phyloP scores from a whole-genome alignment of 2,888 invertebrate species.

The Chorisops tibialis region DNA sequence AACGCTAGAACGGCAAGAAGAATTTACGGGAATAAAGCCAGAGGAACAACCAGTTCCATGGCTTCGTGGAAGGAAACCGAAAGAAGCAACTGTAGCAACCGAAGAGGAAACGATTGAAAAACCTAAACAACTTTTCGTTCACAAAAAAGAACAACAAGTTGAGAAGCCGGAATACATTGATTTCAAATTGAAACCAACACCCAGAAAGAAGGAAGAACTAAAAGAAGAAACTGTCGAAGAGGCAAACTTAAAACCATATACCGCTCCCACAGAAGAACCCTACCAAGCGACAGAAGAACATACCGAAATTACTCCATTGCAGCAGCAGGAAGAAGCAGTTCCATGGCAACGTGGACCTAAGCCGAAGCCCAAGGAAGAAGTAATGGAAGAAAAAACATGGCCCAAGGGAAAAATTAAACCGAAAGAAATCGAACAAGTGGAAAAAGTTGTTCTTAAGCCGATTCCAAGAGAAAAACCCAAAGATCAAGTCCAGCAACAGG shows the following conservation, averaged over 20 bases:
- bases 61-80: slow-evolving; percentile 38
- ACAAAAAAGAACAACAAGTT: slow-evolving; percentile 38
- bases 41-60: slow-evolving; percentile 38
- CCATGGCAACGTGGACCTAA: neutral
- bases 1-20: slow-evolving; percentile 34
- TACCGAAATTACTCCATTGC: neutral
- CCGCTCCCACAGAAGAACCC: neutral
- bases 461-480: slow-evolving; percentile 1
- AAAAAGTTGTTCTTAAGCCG: slow-evolving; percentile 29
- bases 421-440: slow-evolving; percentile 40
- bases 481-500: neutral
- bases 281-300: neutral
- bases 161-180: slow-evolving; percentile 36
- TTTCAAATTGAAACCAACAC: slow-evolving; percentile 36
- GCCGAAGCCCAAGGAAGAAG: neutral
- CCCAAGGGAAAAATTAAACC: slow-evolving; percentile 33
- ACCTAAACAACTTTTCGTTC: slow-evolving; percentile 32
- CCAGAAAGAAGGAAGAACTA: slow-evolving; percentile 33
- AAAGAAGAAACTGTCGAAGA: slow-evolving; percentile 42
- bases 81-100: slow-evolving; percentile 43
- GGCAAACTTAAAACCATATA: too few species aligned
- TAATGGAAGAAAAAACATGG: slow-evolving; percentile 37
- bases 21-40: slow-evolving; percentile 31
- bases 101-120: slow-evolving; percentile 34
- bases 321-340: neutral